Conservation (phyloP, 2,888 invertebrate species). For the Pilophorus perplexus region DNA sequence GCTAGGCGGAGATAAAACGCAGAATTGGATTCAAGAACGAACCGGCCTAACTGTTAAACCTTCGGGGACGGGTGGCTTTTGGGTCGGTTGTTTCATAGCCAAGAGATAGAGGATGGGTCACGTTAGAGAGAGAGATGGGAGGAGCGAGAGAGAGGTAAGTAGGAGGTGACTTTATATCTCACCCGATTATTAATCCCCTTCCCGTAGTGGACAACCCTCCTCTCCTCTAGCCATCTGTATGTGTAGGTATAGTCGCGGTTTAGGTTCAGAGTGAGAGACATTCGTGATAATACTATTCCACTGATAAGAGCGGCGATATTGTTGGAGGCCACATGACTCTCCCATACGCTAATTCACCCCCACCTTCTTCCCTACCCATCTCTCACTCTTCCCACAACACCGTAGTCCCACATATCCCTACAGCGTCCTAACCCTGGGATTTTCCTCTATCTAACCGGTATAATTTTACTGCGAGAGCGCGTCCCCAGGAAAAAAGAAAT, state of each 20-base stretch:
- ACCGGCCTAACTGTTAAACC: slow-evolving; percentile 5
- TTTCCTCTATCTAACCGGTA: slow-evolving; percentile 36
- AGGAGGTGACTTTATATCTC: slow-evolving; percentile 33
- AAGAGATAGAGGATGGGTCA: slow-evolving; percentile 1
- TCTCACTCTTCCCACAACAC: neutral
- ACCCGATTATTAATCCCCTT: slow-evolving; percentile 30
- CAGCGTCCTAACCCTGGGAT: slow-evolving; percentile 5
- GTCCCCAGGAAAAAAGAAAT: slow-evolving; percentile 37
- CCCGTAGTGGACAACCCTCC: no score
- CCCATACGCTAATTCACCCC: slow-evolving; percentile 33
- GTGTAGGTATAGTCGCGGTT: no score
- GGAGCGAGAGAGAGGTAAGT: slow-evolving; percentile 19
- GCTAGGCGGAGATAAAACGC: neutral
- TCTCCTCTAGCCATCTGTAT: no score
- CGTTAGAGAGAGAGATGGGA: no score
- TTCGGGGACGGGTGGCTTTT: neutral
- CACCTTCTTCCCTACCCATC: slow-evolving; percentile 6
- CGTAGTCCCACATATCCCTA: slow-evolving; percentile 10
- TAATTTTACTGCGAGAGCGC: slow-evolving; percentile 37
- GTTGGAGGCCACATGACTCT: slow-evolving; percentile 36
- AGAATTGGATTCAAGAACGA: slow-evolving; percentile 9
- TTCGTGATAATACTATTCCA: slow-evolving; percentile 40
- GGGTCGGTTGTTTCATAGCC: neutral
- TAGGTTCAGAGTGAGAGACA: slow-evolving; percentile 16
- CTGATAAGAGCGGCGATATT: slow-evolving; percentile 38